phyloP scores from a whole-genome alignment of 2,113 vertebrate species.

The Jacana jacana region DNA sequence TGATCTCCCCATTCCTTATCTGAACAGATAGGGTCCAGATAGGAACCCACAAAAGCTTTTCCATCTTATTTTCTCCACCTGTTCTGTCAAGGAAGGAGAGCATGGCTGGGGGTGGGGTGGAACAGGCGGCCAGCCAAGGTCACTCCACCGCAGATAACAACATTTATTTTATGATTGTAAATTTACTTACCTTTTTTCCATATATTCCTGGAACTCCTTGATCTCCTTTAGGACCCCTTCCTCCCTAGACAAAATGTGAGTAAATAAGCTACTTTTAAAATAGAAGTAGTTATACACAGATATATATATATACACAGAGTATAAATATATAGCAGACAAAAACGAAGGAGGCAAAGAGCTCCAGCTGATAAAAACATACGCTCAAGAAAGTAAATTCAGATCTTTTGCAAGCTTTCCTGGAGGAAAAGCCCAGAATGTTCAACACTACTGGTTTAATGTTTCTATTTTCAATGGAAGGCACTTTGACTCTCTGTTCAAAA shows the following conservation, averaged over 20 bases:
- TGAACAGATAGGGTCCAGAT: neutral
- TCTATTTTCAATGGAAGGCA: neutral
- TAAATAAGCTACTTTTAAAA: neutral
- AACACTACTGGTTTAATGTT: neutral
- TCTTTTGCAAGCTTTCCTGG: neutral
- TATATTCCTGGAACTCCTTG: constrained; percentile 83
- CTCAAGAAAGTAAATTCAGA: neutral
- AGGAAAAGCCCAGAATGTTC: neutral
- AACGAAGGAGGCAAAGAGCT: neutral
- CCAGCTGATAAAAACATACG: neutral
- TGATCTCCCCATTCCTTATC: neutral
- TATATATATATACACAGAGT: neutral
- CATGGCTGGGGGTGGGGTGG: neutral
- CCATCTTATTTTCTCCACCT: neutral
- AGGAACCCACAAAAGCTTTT: neutral
- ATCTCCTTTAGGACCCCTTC: constrained; percentile 81
- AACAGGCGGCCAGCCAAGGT: neutral
- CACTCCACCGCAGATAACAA: neutral
- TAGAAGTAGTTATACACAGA: neutral
- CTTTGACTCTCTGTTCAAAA: neutral
- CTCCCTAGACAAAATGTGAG: constrained; percentile 78
- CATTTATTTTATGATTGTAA: neutral
- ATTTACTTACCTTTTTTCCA: constrained; percentile 82
- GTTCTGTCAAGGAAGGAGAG: neutral
- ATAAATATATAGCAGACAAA: neutral